phyloP scores from a whole-genome alignment of 2,113 vertebrate genomes.

The Catagonus wagneri region DNA sequence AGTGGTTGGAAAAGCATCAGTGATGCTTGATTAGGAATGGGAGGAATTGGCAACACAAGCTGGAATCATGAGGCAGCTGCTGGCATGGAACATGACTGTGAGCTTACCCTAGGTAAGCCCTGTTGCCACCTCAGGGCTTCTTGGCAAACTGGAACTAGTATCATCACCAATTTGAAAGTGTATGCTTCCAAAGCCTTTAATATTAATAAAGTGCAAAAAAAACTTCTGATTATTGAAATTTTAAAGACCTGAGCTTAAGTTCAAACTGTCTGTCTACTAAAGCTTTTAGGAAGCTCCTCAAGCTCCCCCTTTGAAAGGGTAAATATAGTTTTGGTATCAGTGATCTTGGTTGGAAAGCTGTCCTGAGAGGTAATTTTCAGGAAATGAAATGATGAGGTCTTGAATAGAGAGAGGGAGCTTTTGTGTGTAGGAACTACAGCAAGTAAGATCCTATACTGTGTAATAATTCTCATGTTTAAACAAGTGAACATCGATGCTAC shows the following conservation, averaged over 20 bases:
- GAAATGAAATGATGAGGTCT: neutral
- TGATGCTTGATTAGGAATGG: neutral
- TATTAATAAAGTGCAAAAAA: neutral
- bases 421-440: neutral
- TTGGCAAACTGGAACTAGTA: neutral
- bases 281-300: neutral
- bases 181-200: neutral
- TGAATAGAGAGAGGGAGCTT: neutral
- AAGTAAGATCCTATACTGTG: neutral
- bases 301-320: neutral
- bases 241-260: neutral
- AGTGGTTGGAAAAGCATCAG: neutral
- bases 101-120: rapidly evolving
- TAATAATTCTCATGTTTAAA: constrained; percentile 28
- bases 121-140: neutral
- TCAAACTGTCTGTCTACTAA: neutral
- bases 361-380: neutral
- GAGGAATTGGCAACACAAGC: rapidly evolving
- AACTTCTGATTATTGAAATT: neutral
- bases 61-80: neutral
- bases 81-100: neutral
- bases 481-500: neutral
- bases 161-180: neutral
- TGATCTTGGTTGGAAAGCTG: neutral
- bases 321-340: neutral